A percentile compares a stretch with the other conserved stretches of the same genome.
Conservation (phyloP, 2,888 invertebrate species). For the Orthonychiurus folsomi region DNA sequence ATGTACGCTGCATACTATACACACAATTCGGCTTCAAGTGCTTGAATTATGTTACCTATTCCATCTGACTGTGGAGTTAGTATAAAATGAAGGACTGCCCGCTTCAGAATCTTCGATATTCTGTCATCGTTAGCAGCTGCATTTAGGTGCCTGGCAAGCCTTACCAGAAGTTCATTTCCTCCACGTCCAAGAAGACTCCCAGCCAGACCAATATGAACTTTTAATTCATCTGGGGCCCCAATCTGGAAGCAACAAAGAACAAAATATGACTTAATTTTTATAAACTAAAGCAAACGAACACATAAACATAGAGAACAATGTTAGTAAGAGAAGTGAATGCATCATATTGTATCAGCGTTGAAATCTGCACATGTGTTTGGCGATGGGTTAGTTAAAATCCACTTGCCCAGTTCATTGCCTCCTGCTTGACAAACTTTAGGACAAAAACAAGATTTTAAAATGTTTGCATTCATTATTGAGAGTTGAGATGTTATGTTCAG, state of each 20-base stretch:
- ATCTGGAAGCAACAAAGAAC: constrained; percentile 49
- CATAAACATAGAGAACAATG: too few relatives aligned
- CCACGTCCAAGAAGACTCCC: constrained; percentile 76
- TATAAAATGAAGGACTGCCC: constrained; percentile 58
- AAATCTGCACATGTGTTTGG: too few relatives aligned
- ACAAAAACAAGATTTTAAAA: too few relatives aligned
- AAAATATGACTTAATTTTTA: neutral
- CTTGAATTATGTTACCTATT: neutral
- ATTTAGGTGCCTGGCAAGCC: constrained; percentile 71
- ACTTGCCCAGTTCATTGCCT: too few relatives aligned
- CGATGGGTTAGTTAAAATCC: too few relatives aligned
- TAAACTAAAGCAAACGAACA: neutral
- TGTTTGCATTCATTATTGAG: too few relatives aligned
- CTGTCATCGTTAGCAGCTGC: constrained; percentile 61
- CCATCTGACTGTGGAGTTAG: constrained; percentile 14
- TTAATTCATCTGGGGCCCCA: constrained; percentile 66
- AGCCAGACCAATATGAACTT: constrained; percentile 72
- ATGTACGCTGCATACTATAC: too few relatives aligned
- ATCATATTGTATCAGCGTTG: too few relatives aligned
- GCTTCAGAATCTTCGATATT: constrained; percentile 57
- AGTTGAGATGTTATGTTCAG: too few relatives aligned
- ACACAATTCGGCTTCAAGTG: too few relatives aligned
- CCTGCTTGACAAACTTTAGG: too few relatives aligned
- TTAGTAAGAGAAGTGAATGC: too few relatives aligned
- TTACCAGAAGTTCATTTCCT: constrained; percentile 71